Base-by-base conservation (phyloP, 2,797 vertebrate species). In the Alectoris magna region DNA sequence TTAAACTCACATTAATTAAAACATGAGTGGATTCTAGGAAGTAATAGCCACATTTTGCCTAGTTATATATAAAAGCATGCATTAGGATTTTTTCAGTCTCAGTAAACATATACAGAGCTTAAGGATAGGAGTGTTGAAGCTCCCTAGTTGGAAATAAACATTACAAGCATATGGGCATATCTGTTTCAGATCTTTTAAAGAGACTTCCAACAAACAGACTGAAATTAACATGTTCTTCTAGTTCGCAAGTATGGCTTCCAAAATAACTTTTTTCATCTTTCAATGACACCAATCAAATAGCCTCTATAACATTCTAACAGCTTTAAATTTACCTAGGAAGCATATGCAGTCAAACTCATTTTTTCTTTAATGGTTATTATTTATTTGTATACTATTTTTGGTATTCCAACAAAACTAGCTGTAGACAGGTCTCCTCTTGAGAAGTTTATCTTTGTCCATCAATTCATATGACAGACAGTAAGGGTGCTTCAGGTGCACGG, bases 151-250 rank as follows among this genome's bases (percentile, higher is more conserved):
- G 39, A 91, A 88, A 53, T 3, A 4, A 70, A 49, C 12, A 16
- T 18, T 66, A 0, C 24, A 67, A 34, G 5, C 60, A 9, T 87
- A 76, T 56, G 48, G 0, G 0, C 2, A 8, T 62, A 74, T 2
- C 17, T 73, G 8, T n/a, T 84, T 82, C 49, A 51, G 17, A 63
- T 43, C 3, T 4, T 69, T 48, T 67, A 44, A 76, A 76, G 74
- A 60, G 31, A 1, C 6, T 73, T 26, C 14, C 23, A 55, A 13
- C 4, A 16, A 55, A 29, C 66, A 36, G 2, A 31, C 63, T 81
- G 53, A 75, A 59, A 62, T 24, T 9, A 51, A 27, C 14, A 9
- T 15, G 5, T 4, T 71, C 13, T 74, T 78, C 22, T 43, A 38
- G 15, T 84, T 87, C 90, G 12, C 43, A 72, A 48, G 4, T 72